Conservation (phyloP, 2,113 vertebrate species). For the Pachycephala philippinensis region DNA sequence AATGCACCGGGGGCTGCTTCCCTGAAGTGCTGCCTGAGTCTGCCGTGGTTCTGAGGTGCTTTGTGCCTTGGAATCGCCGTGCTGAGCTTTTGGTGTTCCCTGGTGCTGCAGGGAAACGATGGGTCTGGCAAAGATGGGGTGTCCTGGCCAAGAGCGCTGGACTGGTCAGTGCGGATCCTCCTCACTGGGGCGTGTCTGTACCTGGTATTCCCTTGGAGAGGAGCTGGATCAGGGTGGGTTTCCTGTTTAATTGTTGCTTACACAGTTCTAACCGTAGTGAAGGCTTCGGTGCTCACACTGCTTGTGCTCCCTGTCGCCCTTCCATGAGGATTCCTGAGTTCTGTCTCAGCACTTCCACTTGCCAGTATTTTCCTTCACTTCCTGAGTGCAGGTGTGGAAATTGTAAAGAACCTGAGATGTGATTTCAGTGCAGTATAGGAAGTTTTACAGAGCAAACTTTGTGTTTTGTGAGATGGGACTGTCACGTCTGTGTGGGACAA, state of each 20-base stretch:
- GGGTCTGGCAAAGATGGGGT: background rate
- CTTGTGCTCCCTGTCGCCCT: background rate
- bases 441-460: background rate
- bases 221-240: background rate
- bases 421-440: background rate
- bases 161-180: background rate
- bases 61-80: background rate
- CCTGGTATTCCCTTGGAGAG: background rate
- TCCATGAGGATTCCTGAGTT: background rate
- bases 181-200: rapidly evolving
- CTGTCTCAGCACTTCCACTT: background rate
- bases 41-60: background rate
- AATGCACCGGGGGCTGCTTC: background rate
- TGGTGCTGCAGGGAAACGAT: rapidly evolving
- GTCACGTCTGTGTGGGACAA: rapidly evolving
- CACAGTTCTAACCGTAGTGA: background rate
- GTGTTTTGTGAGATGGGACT: background rate
- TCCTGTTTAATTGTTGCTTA: background rate
- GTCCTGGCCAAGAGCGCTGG: background rate
- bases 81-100: background rate
- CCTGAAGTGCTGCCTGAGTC: background rate
- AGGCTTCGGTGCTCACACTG: background rate
- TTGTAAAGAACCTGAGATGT: background rate
- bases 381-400: background rate
- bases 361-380: background rate